Evolutionary conservation across 2,888 invertebrate species (phyloP).

Genomic region (Aplocera efformata): DNA sequence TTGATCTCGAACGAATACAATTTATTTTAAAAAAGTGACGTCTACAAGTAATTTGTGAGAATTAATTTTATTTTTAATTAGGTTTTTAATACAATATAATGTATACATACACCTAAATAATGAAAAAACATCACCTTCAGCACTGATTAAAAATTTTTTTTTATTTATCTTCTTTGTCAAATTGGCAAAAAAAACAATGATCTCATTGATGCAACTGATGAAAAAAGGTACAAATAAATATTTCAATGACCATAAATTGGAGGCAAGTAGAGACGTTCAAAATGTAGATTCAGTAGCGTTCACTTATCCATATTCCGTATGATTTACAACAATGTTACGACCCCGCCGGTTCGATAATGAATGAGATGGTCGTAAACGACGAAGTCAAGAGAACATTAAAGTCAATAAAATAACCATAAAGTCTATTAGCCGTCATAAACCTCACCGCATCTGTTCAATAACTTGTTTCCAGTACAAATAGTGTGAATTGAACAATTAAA

Average conservation of each 20-base stretch:
- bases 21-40: no score
- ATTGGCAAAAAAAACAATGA: no score
- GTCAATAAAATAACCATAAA: constrained; percentile 80
- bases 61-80: no score
- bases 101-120: no score
- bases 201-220: constrained; percentile 9
- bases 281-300: constrained; percentile 38
- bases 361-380: constrained; percentile 74
- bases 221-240: constrained; percentile 32
- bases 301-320: constrained; percentile 59
- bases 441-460: constrained; percentile 75
- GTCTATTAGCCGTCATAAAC: constrained; percentile 77
- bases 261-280: constrained; percentile 34
- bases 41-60: no score
- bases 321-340: constrained; percentile 74
- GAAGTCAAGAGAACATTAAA: constrained; percentile 76
- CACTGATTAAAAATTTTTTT: no score
- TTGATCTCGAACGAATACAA: no score
- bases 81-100: no score
- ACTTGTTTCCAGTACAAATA: constrained; percentile 70
- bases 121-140: no score
- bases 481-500: constrained; percentile 63
- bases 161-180: no score
- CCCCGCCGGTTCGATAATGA: constrained; percentile 76
- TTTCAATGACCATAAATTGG: constrained; percentile 46